Evolutionary conservation across 2,888 invertebrate species (phyloP), one percentile per base, ranked within the genome.

Genomic region (Nesidiocoris tenuis): DNA sequence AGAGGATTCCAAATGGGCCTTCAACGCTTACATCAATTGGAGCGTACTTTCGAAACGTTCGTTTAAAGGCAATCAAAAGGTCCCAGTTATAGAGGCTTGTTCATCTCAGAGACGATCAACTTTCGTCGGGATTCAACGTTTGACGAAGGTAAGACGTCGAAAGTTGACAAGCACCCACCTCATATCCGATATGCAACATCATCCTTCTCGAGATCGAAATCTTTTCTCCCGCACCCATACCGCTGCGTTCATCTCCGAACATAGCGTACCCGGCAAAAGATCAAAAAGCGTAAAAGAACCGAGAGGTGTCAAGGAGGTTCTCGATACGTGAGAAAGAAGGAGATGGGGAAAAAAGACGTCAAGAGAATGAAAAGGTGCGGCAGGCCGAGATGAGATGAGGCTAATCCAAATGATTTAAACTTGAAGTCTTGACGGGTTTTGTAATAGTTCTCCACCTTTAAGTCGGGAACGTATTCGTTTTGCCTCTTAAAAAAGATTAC

Each of bases 91-190:
- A n/a, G 39, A 39, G 39, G 3, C 39, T 39, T 39, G 12, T 39
- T 39, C 39, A 39, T 39, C 12, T 39, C 12, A 39, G 3, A 12
- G 39, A 7, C 39, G 39, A 39, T 39, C 39, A 7, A 39, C 39
- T 39, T 39, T 39, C 39, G 39, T 39, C 39, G 39, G 12, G 39
- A 7, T 39, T 12, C 39, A 12, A 39, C 39, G 39, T 39, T 7
- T 70, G 70, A 70, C 70, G 70, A 70, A 70, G 70, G 70, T 70
- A 70, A 70, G 70, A 70, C 70, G 70, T 70, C 61, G 59, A 39
- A 39, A 24, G 70, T 70, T 70, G 70, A 70, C 70, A 57, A 70
- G 70, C 39, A 39, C 39, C 39, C 39, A 39, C 39, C 39, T 39
- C 39, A 39, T 7, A 39, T 39, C 23, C 70, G 70, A 70, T 70